phyloP scores from a whole-genome alignment of 2,797 vertebrate genomes.

The Heterohyrax brucei region DNA sequence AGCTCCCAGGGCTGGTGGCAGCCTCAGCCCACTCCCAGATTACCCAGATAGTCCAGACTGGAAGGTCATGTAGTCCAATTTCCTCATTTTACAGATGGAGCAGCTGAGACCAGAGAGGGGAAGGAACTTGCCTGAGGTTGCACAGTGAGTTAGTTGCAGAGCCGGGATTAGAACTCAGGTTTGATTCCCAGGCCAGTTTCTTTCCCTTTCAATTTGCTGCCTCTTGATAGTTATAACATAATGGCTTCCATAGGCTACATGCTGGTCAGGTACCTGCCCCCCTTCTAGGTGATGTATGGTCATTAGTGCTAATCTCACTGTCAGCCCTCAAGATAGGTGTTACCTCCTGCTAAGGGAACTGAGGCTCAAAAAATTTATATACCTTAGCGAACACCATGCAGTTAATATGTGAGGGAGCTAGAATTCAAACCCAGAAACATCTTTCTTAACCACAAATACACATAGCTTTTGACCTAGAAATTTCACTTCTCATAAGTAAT shows the following conservation, averaged over 20 bases:
- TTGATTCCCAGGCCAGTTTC: slow-evolving; percentile 70
- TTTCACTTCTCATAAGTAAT: neutral
- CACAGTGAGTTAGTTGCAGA: slow-evolving; percentile 82
- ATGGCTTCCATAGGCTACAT: neutral
- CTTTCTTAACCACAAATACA: neutral
- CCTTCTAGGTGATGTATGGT: neutral
- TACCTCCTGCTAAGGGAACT: neutral
- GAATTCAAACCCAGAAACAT: neutral
- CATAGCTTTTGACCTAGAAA: neutral
- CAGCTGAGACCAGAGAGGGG: slow-evolving; percentile 84
- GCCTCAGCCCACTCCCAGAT: neutral
- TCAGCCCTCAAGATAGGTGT: neutral
- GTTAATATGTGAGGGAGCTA: neutral
- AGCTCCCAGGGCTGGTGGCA: fast-evolving
- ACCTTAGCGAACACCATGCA: neutral
- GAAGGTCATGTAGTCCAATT: slow-evolving; percentile 64
- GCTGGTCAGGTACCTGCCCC: neutral
- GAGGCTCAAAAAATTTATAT: neutral
- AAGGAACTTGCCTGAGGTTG: slow-evolving; percentile 80
- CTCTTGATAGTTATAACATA: neutral
- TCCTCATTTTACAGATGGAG: slow-evolving; percentile 82
- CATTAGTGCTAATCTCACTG: neutral
- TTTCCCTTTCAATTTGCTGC: slow-evolving; percentile 63
- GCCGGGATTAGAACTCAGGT: slow-evolving; percentile 75
- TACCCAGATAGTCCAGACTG: neutral